Evolutionary conservation across 2,113 vertebrate species (phyloP).

Genomic region (Solea solea): DNA sequence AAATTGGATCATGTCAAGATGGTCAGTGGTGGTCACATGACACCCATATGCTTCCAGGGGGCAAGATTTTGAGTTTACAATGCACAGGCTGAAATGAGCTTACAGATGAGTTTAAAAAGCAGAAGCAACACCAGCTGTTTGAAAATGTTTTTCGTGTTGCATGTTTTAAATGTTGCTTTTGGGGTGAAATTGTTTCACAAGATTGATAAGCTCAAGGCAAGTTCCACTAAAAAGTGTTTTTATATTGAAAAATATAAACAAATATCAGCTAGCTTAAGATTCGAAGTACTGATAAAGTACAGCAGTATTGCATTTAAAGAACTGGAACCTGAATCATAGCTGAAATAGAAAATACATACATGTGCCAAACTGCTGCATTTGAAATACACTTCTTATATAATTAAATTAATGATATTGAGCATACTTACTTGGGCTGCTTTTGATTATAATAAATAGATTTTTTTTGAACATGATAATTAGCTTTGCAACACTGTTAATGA

Average conservation of each 20-base stretch:
- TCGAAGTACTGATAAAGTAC: background rate
- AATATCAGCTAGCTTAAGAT: background rate
- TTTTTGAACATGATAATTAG: background rate
- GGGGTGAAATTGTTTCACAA: background rate
- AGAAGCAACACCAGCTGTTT: background rate
- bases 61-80: background rate
- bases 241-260: background rate
- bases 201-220: background rate
- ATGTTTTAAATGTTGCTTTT: background rate
- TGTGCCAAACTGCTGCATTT: background rate
- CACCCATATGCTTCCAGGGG: background rate
- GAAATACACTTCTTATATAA: background rate
- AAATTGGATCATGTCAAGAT: conserved; percentile 26
- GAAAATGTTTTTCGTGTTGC: background rate
- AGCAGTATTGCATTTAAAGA: background rate
- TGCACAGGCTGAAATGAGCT: background rate
- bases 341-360: background rate
- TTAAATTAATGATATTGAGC: background rate
- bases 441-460: background rate
- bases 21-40: conserved; percentile 14
- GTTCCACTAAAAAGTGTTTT: too few relatives aligned
- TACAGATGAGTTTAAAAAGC: background rate
- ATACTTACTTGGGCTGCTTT: background rate
- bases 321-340: background rate
- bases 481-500: conserved; percentile 1